These are phyloP conservation scores for Okapia johnstoni DNA, from an alignment of 2,113 vertebrate genomes.

Conservation along the genomic window DNA sequence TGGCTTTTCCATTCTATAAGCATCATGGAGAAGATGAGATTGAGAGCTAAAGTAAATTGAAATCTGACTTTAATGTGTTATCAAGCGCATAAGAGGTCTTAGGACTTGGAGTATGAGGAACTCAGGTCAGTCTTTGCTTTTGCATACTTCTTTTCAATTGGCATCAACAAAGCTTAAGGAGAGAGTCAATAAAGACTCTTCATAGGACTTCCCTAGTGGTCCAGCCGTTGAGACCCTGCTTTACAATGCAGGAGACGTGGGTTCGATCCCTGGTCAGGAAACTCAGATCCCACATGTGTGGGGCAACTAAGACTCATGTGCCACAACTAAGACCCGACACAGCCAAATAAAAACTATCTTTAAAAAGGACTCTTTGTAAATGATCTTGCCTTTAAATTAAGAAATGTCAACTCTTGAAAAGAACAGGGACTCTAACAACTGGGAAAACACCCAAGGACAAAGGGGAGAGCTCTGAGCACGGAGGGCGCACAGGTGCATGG, in stretches of 20 bases:
- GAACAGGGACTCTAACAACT: not conserved
- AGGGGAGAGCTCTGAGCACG: not conserved
- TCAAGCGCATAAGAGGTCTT: accelerated
- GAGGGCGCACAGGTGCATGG: accelerated
- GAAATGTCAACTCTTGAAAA: not conserved
- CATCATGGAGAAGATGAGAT: accelerated
- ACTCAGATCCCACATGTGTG: not conserved
- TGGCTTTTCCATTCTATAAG: not conserved
- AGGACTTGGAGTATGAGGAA: accelerated
- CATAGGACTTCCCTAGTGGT: not conserved
- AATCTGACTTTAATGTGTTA: accelerated
- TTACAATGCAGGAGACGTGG: not conserved
- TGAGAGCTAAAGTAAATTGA: accelerated
- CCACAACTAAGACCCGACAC: not conserved
- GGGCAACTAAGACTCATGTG: not conserved
- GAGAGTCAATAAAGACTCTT: too few relatives aligned
- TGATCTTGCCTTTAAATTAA: not conserved
- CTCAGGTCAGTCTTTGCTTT: not conserved
- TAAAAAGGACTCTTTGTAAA: not conserved
- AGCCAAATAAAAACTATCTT: not conserved
- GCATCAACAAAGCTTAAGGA: not conserved
- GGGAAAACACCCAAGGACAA: not conserved
- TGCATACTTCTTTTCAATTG: not conserved
- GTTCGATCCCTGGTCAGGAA: not conserved
- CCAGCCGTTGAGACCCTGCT: not conserved